phyloP scores from a whole-genome alignment of 2,113 vertebrate species.

The Pampusana beccarii region DNA sequence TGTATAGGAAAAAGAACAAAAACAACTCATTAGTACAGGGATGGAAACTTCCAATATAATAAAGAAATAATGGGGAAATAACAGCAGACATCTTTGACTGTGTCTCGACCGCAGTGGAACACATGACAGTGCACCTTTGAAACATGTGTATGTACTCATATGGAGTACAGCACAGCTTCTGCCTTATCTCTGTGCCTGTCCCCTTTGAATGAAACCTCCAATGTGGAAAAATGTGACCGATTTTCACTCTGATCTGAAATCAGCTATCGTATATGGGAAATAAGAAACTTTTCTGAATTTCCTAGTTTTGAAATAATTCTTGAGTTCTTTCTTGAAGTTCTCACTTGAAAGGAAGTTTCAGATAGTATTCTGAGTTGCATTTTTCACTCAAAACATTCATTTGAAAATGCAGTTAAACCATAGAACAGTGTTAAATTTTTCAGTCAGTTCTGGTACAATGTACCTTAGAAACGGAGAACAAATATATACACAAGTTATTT shows the following conservation, averaged over 20 bases:
- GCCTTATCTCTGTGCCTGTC: not conserved
- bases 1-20: not conserved
- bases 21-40: rapidly evolving
- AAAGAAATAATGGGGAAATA: not conserved
- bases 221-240: not conserved
- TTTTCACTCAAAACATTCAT: not conserved
- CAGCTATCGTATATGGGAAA: rapidly evolving
- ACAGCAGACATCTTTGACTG: not conserved
- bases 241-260: not conserved
- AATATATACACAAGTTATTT: not conserved
- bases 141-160: not conserved
- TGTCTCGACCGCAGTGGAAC: not conserved
- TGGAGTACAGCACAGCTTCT: not conserved
- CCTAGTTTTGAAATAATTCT: not conserved
- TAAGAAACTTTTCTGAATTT: not conserved
- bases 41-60: not conserved
- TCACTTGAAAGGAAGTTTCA: not conserved
- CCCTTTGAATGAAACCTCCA: not conserved
- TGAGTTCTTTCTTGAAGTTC: not conserved
- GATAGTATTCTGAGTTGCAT: not conserved
- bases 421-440: too few relatives aligned
- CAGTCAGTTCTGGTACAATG: not conserved
- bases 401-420: not conserved
- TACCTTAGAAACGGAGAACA: not conserved
- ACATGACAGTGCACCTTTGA: not conserved